Conservation (phyloP, 2,888 invertebrate species). For the Calliscelio sp. region DNA sequence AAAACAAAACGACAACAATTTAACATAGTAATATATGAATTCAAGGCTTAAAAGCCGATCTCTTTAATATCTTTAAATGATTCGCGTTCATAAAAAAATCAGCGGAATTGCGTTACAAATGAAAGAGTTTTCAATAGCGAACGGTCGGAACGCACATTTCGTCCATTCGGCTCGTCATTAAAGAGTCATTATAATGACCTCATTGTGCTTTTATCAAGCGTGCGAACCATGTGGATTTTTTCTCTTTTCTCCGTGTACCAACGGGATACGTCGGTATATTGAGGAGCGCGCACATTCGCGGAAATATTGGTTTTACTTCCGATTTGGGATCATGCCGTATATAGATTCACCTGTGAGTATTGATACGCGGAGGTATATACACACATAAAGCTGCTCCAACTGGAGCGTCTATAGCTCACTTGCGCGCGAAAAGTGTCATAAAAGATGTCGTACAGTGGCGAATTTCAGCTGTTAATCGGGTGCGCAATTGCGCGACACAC, state of each 20-base stretch:
- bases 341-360: constrained; percentile 25
- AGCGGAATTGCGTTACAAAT: not conserved
- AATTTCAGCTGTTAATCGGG: too few relatives aligned
- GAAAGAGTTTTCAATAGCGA: not conserved
- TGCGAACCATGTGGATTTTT: not conserved
- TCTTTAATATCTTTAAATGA: too few relatives aligned
- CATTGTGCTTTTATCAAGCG: constrained; percentile 8
- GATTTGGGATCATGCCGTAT: constrained; percentile 19
- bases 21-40: too few relatives aligned
- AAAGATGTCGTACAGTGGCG: constrained; percentile 26
- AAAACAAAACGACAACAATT: too few relatives aligned
- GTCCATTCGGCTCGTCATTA: constrained; percentile 18
- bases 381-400: constrained; percentile 28
- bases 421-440: constrained; percentile 15
- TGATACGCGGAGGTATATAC: constrained; percentile 23
- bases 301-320: constrained; percentile 47
- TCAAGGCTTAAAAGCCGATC: too few relatives aligned
- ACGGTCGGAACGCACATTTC: constrained; percentile 1
- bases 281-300: constrained; percentile 4
- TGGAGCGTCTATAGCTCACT: constrained; percentile 47
- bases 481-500: too few relatives aligned
- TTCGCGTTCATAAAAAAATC: not conserved
- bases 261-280: constrained; percentile 14
- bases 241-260: not conserved
- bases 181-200: constrained; percentile 26